Evolutionary conservation across 2,888 invertebrate genomes (phyloP).

Genomic region (Hofmannophila pseudospretella): DNA sequence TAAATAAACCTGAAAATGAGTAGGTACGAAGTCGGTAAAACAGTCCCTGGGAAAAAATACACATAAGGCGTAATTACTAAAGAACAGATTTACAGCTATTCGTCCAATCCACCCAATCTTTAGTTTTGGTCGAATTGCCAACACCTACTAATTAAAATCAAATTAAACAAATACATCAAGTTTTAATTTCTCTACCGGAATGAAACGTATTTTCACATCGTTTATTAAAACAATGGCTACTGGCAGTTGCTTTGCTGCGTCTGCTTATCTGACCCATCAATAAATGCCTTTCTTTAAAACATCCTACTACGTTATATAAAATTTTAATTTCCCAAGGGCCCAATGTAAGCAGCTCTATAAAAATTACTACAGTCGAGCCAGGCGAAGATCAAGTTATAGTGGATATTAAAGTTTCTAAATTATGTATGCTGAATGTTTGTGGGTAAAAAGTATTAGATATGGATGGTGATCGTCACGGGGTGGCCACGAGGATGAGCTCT

Average conservation of each 20-base stretch:
- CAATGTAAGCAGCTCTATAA: slow-evolving; percentile 23
- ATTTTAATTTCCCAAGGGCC: slow-evolving; percentile 56
- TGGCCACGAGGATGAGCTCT: slow-evolving; percentile 37
- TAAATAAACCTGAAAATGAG: no score
- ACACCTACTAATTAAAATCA: slow-evolving; percentile 53
- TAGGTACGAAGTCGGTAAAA: no score
- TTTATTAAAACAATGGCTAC: slow-evolving; percentile 69
- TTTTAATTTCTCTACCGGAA: slow-evolving; percentile 52
- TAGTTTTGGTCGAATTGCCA: no score
- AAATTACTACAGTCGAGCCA: slow-evolving; percentile 11
- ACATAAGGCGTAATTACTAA: no score
- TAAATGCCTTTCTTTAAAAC: slow-evolving; percentile 63
- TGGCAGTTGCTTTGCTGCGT: slow-evolving; percentile 60
- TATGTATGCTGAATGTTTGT: slow-evolving; percentile 42
- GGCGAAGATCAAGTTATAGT: slow-evolving; percentile 3
- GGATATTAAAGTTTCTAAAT: slow-evolving; percentile 27
- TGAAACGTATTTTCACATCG: slow-evolving; percentile 59
- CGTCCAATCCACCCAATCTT: no score
- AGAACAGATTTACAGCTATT: no score
- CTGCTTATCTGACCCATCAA: slow-evolving; percentile 62
- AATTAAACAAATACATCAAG: slow-evolving; percentile 55
- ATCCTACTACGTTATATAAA: slow-evolving; percentile 54
- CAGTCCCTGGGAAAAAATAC: no score
- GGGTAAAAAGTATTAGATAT: slow-evolving; percentile 47
- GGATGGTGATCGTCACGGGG: slow-evolving; percentile 62